phyloP scores from a whole-genome alignment of 2,113 vertebrate species.

The Oxyruncus cristatus region DNA sequence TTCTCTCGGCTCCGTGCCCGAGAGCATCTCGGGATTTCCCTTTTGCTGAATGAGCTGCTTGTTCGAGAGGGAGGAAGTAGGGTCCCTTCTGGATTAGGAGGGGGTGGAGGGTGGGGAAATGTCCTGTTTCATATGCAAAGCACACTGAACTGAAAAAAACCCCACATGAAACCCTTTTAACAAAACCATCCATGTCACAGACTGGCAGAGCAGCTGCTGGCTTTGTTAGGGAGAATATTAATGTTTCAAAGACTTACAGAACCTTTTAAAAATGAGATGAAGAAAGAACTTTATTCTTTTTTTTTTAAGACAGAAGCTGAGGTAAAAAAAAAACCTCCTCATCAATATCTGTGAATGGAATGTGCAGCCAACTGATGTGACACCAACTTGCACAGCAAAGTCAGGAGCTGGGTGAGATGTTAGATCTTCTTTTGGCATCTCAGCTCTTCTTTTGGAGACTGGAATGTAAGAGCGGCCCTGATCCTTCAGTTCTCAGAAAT shows the following conservation, averaged over 20 bases:
- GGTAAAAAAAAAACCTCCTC: neutral
- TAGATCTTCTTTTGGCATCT: too few relatives aligned
- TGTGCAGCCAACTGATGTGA: neutral
- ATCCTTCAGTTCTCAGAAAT: neutral
- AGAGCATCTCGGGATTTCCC: slow-evolving; percentile 79
- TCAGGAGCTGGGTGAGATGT: neutral
- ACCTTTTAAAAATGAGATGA: slow-evolving; percentile 5
- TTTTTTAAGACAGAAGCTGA: neutral
- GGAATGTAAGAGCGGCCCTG: neutral
- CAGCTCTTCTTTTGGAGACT: neutral
- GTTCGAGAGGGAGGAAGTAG: slow-evolving; percentile 82
- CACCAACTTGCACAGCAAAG: neutral
- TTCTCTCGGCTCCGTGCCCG: slow-evolving; percentile 51
- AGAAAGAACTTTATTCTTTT: neutral
- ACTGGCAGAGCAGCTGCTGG: slow-evolving; percentile 77
- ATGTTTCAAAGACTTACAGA: slow-evolving; percentile 47
- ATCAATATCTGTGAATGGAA: neutral
- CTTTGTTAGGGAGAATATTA: slow-evolving; percentile 65
- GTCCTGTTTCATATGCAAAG: slow-evolving; percentile 84
- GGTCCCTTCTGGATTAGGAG: slow-evolving; percentile 79
- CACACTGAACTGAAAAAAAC: slow-evolving; percentile 51
- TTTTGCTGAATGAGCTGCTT: slow-evolving; percentile 84
- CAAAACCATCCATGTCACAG: slow-evolving; percentile 70
- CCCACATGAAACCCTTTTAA: slow-evolving; percentile 66
- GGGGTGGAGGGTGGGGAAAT: slow-evolving; percentile 66